Base-by-base conservation (phyloP, 2,797 vertebrate genomes). In the Psittacula derbiana region DNA sequence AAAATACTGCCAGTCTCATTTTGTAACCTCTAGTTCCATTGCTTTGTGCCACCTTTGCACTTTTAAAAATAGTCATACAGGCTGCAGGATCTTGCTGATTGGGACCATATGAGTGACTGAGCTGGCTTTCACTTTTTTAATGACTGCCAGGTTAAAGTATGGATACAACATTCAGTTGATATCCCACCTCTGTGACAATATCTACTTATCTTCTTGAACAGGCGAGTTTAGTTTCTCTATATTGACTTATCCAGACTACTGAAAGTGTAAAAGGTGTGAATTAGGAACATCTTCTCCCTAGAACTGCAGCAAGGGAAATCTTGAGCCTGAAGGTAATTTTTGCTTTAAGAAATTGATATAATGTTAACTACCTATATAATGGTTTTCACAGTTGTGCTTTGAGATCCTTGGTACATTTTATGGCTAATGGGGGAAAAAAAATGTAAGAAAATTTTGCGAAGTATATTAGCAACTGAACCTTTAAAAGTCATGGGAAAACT, bases 101-200 rank as follows among this genome's bases (percentile, higher is more conserved):
- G 23, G 25, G 23, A 30, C 25, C 10, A 31, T 25, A 3, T 10
- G 10, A 58, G 12, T 43, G 49, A 53, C 1, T 41, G 23, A 61
- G 33, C 16, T 69, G 41, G 13, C 10, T 49, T 86, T 76, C 5
- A 14, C 13, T 36, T 65, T 73, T 65, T 23, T 8, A 13, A 9
- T 49, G 33, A 19, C 43, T 47, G 11, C 8, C 18, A 62, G 17
- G 16, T 52, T 75, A 65, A 44, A 62, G 27, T 67, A 18, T n/a
- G 8, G 23, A 13, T 30, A 5, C 7, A 65, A 12, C 10, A 13
- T 31, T 61, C 25, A 7, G 4, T 1, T 1, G 4, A 25, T 25
- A 58, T 28, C 38, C 15, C 23, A 2, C 16, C 15, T 38, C 31
- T 66, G 30, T 55, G 70, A 57, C 20, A 50, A 3, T 30, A 30